A percentile compares a stretch with the other conserved stretches of the same genome.
Evolutionary conservation across 53 echinoderm and acorn worm species (phyloP).

Genomic region (Actinopyga echinites): DNA sequence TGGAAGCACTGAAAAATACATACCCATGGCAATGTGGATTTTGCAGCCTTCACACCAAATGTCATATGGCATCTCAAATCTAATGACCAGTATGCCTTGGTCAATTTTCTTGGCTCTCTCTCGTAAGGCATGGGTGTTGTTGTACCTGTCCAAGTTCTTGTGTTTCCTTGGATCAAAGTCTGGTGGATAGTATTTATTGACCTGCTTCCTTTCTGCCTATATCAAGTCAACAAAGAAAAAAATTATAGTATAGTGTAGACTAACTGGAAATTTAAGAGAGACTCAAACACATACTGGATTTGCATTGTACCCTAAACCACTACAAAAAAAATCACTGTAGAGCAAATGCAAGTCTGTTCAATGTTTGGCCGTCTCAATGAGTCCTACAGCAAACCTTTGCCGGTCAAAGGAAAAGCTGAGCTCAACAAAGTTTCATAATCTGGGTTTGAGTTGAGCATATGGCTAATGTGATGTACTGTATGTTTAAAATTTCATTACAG

Average conservation of each 20-base stretch:
- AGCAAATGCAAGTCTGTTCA: too few species aligned
- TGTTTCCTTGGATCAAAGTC: slow-evolving; percentile 97
- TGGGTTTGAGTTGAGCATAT: too few species aligned
- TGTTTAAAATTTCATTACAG: too few species aligned
- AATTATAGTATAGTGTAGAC: neutral
- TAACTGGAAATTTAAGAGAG: too few species aligned
- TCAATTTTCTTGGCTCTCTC: slow-evolving; percentile 87
- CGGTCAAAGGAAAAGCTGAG: too few species aligned
- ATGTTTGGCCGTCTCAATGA: too few species aligned
- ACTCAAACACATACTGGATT: neutral
- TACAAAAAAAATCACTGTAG: neutral
- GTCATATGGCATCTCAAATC: slow-evolving; percentile 99
- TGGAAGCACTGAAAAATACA: slow-evolving; percentile 2
- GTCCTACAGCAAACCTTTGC: too few species aligned
- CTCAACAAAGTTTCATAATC: too few species aligned
- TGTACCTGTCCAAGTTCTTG: slow-evolving; percentile 94
- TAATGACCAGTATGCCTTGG: slow-evolving; percentile 94
- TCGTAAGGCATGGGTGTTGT: slow-evolving; percentile 90
- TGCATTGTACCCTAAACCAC: neutral
- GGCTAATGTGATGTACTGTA: too few species aligned
- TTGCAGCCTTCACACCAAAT: slow-evolving; percentile 99
- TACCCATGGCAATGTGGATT: slow-evolving; percentile 97
- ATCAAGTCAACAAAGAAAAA: neutral
- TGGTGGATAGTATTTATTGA: slow-evolving; percentile 96
- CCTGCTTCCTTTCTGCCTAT: slow-evolving; percentile 91